Conservation (phyloP, 2,888 invertebrate species). For the Polyommatus icarus region DNA sequence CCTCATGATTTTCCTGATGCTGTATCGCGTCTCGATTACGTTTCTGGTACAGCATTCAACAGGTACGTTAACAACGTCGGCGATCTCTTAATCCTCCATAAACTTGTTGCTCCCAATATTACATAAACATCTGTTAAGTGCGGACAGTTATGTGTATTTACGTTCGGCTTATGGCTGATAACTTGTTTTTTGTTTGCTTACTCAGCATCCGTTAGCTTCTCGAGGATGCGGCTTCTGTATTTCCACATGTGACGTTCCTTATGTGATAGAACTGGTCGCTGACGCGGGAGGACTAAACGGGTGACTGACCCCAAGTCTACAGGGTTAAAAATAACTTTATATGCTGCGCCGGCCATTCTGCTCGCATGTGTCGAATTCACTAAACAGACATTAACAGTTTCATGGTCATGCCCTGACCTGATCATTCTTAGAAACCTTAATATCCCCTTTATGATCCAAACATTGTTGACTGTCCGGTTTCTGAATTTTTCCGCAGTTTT, state of each 20-base stretch:
- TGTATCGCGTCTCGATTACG: neutral
- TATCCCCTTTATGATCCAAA: neutral
- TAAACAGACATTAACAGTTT: constrained; percentile 78
- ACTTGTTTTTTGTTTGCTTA: constrained; percentile 27
- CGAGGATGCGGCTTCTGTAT: constrained; percentile 49
- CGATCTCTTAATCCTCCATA: constrained; percentile 2
- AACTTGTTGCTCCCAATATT: constrained; percentile 22
- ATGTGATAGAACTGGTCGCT: constrained; percentile 75
- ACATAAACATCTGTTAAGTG: constrained; percentile 10
- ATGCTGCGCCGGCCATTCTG: constrained; percentile 74
- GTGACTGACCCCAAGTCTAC: constrained; percentile 76
- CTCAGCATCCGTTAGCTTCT: constrained; percentile 33
- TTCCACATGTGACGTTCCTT: constrained; percentile 75
- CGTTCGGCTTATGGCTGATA: neutral
- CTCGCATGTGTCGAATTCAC: constrained; percentile 79
- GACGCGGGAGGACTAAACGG: constrained; percentile 68
- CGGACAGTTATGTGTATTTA: constrained; percentile 25
- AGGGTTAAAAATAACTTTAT: constrained; percentile 76
- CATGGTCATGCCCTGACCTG: constrained; percentile 78
- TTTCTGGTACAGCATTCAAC: neutral
- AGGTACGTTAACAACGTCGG: neutral
- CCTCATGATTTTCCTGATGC: neutral
- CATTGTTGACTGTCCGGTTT: neutral
- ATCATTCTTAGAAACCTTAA: constrained; percentile 59
- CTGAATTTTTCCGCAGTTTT: neutral